phyloP scores from a whole-genome alignment of 2,797 vertebrate species.

The Leptoclinus maculatus region DNA sequence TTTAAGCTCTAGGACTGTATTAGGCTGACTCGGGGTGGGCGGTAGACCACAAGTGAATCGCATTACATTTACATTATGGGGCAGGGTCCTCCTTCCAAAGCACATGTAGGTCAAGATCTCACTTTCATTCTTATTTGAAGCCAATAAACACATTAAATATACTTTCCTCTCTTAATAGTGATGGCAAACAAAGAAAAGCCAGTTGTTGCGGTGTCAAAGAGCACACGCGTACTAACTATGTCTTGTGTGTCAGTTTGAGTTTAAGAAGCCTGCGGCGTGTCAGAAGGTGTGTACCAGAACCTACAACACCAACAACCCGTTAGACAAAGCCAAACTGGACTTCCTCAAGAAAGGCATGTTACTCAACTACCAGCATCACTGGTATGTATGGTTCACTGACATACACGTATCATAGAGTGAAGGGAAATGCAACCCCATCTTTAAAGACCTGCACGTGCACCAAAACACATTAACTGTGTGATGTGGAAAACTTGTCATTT shows the following conservation, averaged over 20 bases:
- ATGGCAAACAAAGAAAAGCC: neutral
- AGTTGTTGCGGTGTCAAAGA: neutral
- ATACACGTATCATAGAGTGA: neutral
- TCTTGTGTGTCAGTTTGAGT: slow-evolving; percentile 85
- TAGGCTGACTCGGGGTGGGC: too few relatives aligned
- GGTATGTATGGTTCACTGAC: slow-evolving; percentile 79
- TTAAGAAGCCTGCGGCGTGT: slow-evolving; percentile 87
- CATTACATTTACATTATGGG: neutral
- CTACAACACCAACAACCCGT: slow-evolving; percentile 82
- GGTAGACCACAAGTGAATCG: neutral
- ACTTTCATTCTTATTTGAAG: neutral
- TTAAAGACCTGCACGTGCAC: neutral
- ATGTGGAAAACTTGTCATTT: neutral
- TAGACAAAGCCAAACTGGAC: slow-evolving; percentile 88
- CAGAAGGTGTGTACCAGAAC: slow-evolving; percentile 87
- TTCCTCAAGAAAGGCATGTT: slow-evolving; percentile 96
- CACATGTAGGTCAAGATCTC: neutral
- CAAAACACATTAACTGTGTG: neutral
- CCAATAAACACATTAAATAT: neutral
- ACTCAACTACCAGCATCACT: slow-evolving; percentile 96
- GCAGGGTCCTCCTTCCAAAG: neutral
- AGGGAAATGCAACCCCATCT: neutral
- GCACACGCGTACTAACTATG: neutral
- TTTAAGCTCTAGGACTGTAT: too few relatives aligned
- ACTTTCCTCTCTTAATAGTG: neutral